Conservation (phyloP, 1,140 invertebrate genomes). For the Cylas formicarius region DNA sequence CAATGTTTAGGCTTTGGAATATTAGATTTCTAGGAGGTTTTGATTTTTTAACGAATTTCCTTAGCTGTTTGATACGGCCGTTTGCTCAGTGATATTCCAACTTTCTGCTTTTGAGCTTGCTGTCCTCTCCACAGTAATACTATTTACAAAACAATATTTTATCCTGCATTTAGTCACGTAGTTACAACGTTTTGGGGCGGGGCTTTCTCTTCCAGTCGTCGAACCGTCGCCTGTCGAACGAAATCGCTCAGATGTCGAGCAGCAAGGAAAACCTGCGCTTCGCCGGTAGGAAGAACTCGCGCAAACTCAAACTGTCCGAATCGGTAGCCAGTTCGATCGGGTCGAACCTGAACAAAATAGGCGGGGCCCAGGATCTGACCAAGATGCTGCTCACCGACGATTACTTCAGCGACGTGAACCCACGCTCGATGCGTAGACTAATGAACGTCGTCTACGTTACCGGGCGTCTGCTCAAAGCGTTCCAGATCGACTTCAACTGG, state of each 20-base stretch:
- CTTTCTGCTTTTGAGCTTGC: too few relatives aligned
- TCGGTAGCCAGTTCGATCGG: constrained; percentile 84
- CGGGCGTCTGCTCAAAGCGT: constrained; percentile 90
- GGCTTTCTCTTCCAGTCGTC: constrained; percentile 43
- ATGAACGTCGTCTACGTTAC: constrained; percentile 98
- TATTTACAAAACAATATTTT: too few relatives aligned
- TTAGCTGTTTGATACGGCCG: too few relatives aligned
- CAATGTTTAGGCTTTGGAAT: too few relatives aligned
- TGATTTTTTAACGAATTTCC: too few relatives aligned
- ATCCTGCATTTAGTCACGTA: too few relatives aligned
- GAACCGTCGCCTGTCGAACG: constrained; percentile 65
- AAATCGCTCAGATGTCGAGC: constrained; percentile 65
- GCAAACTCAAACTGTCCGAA: constrained; percentile 72
- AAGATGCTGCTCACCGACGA: constrained; percentile 88
- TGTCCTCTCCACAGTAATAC: too few relatives aligned
- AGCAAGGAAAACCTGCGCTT: constrained; percentile 63
- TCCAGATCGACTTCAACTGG: constrained; percentile 99
- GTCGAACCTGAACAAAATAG: constrained; percentile 72
- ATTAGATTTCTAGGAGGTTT: too few relatives aligned
- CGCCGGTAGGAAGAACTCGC: constrained; percentile 48
- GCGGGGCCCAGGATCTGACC: constrained; percentile 63
- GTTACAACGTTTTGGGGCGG: too few relatives aligned
- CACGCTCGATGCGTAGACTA: constrained; percentile 87
- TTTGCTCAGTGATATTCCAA: too few relatives aligned
- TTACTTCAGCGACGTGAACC: constrained; percentile 97